Conservation (phyloP, 2,113 vertebrate species). For the Thamnophis sirtalis region DNA sequence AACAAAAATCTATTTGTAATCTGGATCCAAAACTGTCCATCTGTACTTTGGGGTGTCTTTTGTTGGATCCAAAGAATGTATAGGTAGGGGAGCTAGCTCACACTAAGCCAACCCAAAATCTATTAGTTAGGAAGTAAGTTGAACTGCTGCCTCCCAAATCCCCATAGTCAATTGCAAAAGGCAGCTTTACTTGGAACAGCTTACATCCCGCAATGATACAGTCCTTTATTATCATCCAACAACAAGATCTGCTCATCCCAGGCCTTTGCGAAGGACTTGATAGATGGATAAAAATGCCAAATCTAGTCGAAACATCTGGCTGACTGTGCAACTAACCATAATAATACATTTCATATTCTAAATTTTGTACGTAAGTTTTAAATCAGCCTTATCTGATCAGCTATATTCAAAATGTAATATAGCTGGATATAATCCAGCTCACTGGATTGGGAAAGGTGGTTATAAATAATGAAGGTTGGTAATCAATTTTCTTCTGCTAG, state of each 20-base stretch:
- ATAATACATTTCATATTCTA: background rate
- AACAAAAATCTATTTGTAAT: background rate
- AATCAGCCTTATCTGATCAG: background rate
- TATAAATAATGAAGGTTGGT: background rate
- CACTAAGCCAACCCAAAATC: background rate
- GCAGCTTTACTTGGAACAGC: background rate
- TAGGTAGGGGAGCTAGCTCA: background rate
- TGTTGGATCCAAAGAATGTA: background rate
- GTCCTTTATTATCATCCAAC: background rate
- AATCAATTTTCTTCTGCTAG: background rate
- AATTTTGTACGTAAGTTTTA: background rate
- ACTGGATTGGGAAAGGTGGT: background rate
- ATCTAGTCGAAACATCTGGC: background rate
- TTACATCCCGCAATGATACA: background rate
- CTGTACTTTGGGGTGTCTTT: background rate
- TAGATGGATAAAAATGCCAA: background rate
- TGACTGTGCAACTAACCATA: background rate
- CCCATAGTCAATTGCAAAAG: background rate
- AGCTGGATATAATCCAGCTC: background rate
- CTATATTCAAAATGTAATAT: background rate
- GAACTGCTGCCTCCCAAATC: background rate
- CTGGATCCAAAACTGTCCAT: background rate
- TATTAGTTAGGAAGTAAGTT: background rate
- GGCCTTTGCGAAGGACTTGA: background rate
- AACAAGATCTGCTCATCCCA: background rate